Evolutionary conservation across 2,797 vertebrate species (phyloP).

Genomic region (Pangasius larnaudii): DNA sequence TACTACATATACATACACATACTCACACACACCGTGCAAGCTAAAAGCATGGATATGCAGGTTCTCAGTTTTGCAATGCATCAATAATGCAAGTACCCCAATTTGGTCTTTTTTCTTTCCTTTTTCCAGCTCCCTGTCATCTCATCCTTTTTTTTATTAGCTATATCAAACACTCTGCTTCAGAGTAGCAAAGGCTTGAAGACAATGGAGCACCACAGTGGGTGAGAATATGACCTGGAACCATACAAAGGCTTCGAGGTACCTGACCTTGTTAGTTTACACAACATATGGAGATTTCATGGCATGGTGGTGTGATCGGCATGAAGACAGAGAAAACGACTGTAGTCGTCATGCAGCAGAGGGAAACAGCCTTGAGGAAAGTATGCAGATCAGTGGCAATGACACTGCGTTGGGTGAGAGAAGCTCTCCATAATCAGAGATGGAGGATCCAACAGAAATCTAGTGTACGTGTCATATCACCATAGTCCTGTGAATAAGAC

Average conservation of each 20-base stretch:
- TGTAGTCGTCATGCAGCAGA: not conserved
- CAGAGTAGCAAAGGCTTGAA: not conserved
- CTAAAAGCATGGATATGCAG: slow-evolving; percentile 35
- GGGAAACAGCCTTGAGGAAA: not conserved
- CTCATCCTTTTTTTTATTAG: slow-evolving; percentile 32
- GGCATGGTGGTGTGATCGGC: not conserved
- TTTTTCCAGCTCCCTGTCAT: not conserved
- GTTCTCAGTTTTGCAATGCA: slow-evolving; percentile 24
- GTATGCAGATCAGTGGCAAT: not conserved
- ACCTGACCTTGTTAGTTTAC: slow-evolving; percentile 6
- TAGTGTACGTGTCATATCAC: not conserved
- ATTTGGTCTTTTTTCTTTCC: not conserved
- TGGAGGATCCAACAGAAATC: not conserved
- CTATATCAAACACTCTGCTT: not conserved
- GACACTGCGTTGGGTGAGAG: not conserved
- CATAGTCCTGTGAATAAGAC: not conserved
- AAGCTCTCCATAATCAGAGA: not conserved
- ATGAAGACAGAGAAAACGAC: not conserved
- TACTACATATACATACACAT: slow-evolving; percentile 1
- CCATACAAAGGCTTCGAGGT: slow-evolving; percentile 18
- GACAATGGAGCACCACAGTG: not conserved
- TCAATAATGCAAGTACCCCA: slow-evolving; percentile 48
- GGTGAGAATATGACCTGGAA: slow-evolving; percentile 14
- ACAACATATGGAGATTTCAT: slow-evolving; percentile 1
- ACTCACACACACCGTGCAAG: not conserved